Evolutionary conservation across 1,140 invertebrate genomes (phyloP), one percentile per base, ranked within the genome.

Genomic region (Drosophila asahinai): DNA sequence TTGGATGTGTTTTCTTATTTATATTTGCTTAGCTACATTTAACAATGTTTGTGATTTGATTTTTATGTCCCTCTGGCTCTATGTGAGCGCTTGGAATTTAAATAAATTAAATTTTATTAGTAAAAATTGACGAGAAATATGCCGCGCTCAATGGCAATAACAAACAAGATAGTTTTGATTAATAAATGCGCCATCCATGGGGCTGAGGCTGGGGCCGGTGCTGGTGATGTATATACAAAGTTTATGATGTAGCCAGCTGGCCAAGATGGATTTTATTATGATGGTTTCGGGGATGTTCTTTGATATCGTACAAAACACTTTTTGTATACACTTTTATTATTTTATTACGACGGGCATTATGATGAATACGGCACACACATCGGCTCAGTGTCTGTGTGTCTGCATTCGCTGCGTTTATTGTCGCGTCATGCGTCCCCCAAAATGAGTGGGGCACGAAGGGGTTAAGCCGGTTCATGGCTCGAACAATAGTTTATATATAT

Each of bases 71-170:
- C 66, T 36, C 33, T 9, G 33, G 9, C 33, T 49, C 54, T 22
- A 27, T 60, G 52, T 67, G 42, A 62, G 25, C 63, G 72, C 75
- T 87, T 78, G 73, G 68, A 86, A 89, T 89, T 89, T 89, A 89
- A 89, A 89, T 89, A 90, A 90, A 90, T 90, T 90, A 90, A 86
- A 89, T 86, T 89, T 90, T 89, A 89, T 89, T 90, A 90, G 68
- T 86, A 49, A 90, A 87, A 89, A 90, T 87, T 86, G 83, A 83
- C 80, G 76, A 89, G 64, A 80, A 86, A 86, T 86, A 89, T 87
- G 86, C 81, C 86, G 82, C 78, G 81, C 84, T 81, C 86, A 59
- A 86, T 49, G 52, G 66, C 77, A 72, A 77, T 54, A 81, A 68
- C 80, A 86, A 90, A 84, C 86, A 79, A 87, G 67, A 83, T 86